A percentile compares a stretch with the other conserved stretches of the same genome.
phyloP scores from a whole-genome alignment of 1,140 invertebrate species.

The Homalodisca vitripennis region DNA sequence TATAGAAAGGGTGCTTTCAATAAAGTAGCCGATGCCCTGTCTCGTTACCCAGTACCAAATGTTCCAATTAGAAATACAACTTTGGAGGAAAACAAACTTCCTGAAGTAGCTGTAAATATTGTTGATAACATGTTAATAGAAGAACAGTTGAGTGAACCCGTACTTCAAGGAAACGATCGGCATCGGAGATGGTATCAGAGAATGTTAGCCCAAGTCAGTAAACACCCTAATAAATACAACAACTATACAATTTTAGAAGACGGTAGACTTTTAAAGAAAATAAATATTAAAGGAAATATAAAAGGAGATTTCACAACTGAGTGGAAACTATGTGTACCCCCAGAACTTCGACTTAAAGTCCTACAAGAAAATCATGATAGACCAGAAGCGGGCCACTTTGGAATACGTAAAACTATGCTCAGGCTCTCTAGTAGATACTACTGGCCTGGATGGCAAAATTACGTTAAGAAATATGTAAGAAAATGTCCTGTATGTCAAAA shows the following conservation, averaged over 20 bases:
- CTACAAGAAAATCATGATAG: constrained; percentile 40
- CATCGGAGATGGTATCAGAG: not conserved
- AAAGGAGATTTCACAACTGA: not conserved
- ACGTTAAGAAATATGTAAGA: constrained; percentile 38
- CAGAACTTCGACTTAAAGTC: constrained; percentile 32
- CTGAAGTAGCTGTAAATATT: too few species aligned
- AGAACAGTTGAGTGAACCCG: too few species aligned
- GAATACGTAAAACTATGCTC: constrained; percentile 42
- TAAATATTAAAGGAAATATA: not conserved
- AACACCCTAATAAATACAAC: not conserved
- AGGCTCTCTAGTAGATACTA: constrained; percentile 38
- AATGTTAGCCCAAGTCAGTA: not conserved
- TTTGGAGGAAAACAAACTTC: too few species aligned
- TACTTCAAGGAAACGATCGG: not conserved
- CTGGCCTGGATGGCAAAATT: constrained; percentile 42
- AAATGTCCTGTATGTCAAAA: constrained; percentile 41
- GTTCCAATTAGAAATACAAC: too few species aligned
- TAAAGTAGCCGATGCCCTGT: too few species aligned
- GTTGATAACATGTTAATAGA: too few species aligned
- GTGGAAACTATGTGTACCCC: constrained; percentile 44
- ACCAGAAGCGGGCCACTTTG: constrained; percentile 38
- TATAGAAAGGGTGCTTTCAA: too few species aligned
- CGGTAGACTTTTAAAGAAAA: not conserved
- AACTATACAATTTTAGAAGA: not conserved
- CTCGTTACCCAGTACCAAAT: too few species aligned